phyloP scores from a whole-genome alignment of 2,888 invertebrate genomes.

The Latheticus oryzae region DNA sequence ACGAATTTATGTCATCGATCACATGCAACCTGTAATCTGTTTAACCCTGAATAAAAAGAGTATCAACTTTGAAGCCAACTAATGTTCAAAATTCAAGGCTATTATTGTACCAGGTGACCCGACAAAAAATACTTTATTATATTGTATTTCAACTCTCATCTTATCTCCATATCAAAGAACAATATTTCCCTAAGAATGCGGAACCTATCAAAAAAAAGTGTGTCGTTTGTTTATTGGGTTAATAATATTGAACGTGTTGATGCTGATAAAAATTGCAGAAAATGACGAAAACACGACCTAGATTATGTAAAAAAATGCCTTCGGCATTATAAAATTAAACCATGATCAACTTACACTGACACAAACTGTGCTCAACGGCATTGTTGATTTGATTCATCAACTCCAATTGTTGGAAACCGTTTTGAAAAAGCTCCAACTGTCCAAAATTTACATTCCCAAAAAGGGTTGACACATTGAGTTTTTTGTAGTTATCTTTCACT shows the following conservation, averaged over 20 bases:
- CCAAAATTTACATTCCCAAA: neutral
- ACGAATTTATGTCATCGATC: too few species aligned
- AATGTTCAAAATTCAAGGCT: too few species aligned
- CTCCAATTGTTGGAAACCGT: constrained; percentile 17
- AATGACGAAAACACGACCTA: neutral
- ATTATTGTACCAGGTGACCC: too few species aligned
- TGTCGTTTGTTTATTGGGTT: constrained; percentile 29
- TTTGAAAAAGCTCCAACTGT: neutral
- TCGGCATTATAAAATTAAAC: constrained; percentile 3
- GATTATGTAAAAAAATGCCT: constrained; percentile 2
- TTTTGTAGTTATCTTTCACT: neutral
- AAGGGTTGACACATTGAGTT: neutral
- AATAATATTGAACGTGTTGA: constrained; percentile 17
- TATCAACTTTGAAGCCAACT: too few species aligned
- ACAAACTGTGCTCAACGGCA: constrained; percentile 55
- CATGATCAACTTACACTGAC: constrained; percentile 52
- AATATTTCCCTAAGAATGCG: constrained; percentile 7
- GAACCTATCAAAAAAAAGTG: constrained; percentile 12
- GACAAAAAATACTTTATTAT: too few species aligned
- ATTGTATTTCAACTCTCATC: too few species aligned
- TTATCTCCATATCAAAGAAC: too few species aligned
- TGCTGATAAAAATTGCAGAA: constrained; percentile 8
- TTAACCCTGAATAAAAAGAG: too few species aligned
- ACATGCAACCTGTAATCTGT: too few species aligned
- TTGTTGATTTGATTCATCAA: too few species aligned